phyloP scores from a whole-genome alignment of 2,888 invertebrate species.

The Pristionchus japonicus region DNA sequence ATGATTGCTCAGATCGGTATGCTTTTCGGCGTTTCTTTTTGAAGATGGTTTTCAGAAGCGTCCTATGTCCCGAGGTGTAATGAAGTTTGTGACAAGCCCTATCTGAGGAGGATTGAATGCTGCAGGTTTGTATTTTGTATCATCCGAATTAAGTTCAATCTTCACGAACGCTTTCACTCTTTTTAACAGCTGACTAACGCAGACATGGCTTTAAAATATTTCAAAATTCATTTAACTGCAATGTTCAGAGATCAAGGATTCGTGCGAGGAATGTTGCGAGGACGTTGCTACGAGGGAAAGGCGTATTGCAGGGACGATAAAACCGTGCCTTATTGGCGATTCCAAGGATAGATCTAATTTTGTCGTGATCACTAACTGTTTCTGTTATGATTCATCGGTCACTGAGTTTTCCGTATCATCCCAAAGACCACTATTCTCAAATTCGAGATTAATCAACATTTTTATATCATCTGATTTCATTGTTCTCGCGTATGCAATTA shows the following conservation, averaged over 20 bases:
- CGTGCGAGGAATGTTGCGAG: not conserved
- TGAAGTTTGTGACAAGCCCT: not conserved
- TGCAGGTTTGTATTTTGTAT: not conserved
- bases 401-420: too few relatives aligned
- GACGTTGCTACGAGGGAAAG: not conserved
- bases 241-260: not conserved
- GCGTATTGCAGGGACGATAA: not conserved
- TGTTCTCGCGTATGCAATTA: too few relatives aligned
- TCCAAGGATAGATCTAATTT: not conserved
- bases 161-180: too few relatives aligned
- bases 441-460: too few relatives aligned
- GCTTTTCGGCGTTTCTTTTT: not conserved
- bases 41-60: not conserved
- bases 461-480: too few relatives aligned
- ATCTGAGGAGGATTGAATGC: not conserved
- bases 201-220: too few relatives aligned
- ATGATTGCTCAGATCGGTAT: not conserved
- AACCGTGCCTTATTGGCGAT: not conserved
- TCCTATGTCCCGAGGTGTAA: not conserved
- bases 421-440: too few relatives aligned
- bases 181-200: too few relatives aligned
- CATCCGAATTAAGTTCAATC: not conserved
- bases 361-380: too few relatives aligned
- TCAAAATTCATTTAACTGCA: too few relatives aligned
- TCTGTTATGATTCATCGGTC: too few relatives aligned